These are phyloP conservation scores for Drosophila baimaii DNA, from an alignment of 1,140 invertebrate species.

Conservation along the genomic window DNA sequence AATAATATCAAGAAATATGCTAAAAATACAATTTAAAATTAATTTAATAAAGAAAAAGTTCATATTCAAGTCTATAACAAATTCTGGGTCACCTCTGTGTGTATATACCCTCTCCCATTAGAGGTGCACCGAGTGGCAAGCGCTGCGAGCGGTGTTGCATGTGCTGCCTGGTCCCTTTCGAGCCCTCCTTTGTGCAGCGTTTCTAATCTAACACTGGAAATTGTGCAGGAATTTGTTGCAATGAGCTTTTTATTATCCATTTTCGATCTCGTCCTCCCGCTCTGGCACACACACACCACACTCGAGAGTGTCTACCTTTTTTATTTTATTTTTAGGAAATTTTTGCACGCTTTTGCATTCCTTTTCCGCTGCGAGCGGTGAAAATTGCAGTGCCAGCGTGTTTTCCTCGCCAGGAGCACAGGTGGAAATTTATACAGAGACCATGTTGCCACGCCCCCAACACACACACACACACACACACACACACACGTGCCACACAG, in stretches of 20 bases:
- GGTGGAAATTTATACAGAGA: constrained; percentile 68
- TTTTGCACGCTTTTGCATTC: constrained; percentile 78
- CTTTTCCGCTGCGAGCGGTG: constrained; percentile 43
- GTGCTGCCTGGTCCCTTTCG: constrained; percentile 35
- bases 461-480: neutral
- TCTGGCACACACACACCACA: constrained; percentile 26
- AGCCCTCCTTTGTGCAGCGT: constrained; percentile 36
- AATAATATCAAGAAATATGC: neutral
- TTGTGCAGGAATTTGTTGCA: constrained; percentile 81
- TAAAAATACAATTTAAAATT: neutral
- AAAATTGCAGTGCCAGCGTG: constrained; percentile 75
- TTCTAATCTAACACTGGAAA: constrained; percentile 81
- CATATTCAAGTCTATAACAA: neutral
- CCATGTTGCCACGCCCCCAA: constrained; percentile 42
- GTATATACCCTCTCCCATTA: neutral
- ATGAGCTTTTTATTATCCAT: constrained; percentile 82
- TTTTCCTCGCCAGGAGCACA: constrained; percentile 59
- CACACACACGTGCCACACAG: neutral
- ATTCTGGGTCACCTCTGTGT: neutral
- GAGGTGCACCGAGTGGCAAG: neutral
- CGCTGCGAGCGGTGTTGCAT: constrained; percentile 41
- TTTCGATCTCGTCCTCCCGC: constrained; percentile 50
- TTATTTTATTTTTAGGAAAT: constrained; percentile 15
- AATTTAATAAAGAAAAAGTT: neutral
- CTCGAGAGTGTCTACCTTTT: neutral